Evolutionary conservation across 2,888 invertebrate species (phyloP), one percentile per base, ranked within the genome.

Genomic region (Didymodactylos carnosus): DNA sequence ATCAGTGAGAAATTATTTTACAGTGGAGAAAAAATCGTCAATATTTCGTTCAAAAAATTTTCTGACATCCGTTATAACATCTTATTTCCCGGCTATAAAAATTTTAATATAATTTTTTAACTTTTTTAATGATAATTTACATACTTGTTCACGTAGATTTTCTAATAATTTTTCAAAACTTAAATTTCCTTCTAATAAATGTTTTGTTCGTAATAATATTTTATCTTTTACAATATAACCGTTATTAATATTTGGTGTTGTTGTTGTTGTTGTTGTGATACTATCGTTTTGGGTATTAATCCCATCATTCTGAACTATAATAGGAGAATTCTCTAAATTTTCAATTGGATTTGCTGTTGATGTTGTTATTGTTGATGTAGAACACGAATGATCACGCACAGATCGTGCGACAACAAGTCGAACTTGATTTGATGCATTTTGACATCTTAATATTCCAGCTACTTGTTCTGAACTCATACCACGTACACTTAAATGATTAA

Each of bases 401-500:
- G 71, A 62, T 46, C 74, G 25, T 39, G 74, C 74, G 16, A 74
- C 74, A 29, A 74, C 25, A 72, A 74, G 71, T 46, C 71, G 71
- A 25, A 74, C 74, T 70, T 53, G 27, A 43, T 74, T 53, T n/a
- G 62, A 35, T n/a, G 62, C 53, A 39, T 74, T 71, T 13, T 62
- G 35, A 84, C 94, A 94, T 39, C 95, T 88, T 77, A 97, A 85
- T 76, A 97, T 94, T 25, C 92, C 89, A 29, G 95, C 95, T 79
- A 95, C 94, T 84, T 86, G 86, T 84, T 98, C 97, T 73, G 94
- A 94, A 76, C 92, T 92, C 88, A 95, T 92, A 76, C 97, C 95
- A 73, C 94, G 89, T 78, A 97, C 87, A 85, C 92, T 92, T 78
- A 95, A 91, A 78, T 94, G 91, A 10, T 85, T 84, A 69, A 85